Evolutionary conservation across 2,888 invertebrate genomes (phyloP), one percentile per base, ranked within the genome.

Genomic region (Netelia fuscicornis): DNA sequence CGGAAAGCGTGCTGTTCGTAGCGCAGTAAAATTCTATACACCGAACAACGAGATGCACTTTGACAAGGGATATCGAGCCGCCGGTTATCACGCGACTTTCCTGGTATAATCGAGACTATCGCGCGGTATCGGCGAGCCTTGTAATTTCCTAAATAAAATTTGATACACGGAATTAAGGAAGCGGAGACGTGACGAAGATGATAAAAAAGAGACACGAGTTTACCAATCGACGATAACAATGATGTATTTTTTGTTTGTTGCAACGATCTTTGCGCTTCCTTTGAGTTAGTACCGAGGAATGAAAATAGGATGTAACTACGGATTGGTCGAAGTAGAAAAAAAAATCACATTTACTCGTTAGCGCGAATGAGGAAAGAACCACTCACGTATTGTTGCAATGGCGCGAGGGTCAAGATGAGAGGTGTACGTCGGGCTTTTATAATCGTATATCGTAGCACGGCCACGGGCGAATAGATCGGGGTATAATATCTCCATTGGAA

Each of bases 311-410:
- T 80, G 84, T 85, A 20, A 20, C 20, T 20, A 83, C 87, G 86
- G 84, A 81, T 87, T 88, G 85, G 86, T 87, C 30, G 20, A 42
- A 17, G 42, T 56, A 65, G 11, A 25, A 11, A 72, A 85, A 76
- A 86, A 85, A 84, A 30, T 20, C 20, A 20, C 81, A 81, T 88
- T 84, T 82, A 87, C 89, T 89, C 88, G 90, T 90, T 90, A 90
- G 89, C 85, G 85, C 62, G 79, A 83, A 77, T 84, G 84, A 82
- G 83, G 85, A 77, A 81, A 84, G 86, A 88, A 86, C 88, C 86
- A 86, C 64, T 88, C 89, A 88, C 87, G 89, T 90, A 89, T 89
- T 90, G 88, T 90, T 90, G 88, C 88, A 87, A 64, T 71, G 64
- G n/a, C 48, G 37, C 65, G 87, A 81, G 85, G 86, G 86, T 85